Base-by-base conservation (phyloP, 2,113 vertebrate species). In the Apus apus region DNA sequence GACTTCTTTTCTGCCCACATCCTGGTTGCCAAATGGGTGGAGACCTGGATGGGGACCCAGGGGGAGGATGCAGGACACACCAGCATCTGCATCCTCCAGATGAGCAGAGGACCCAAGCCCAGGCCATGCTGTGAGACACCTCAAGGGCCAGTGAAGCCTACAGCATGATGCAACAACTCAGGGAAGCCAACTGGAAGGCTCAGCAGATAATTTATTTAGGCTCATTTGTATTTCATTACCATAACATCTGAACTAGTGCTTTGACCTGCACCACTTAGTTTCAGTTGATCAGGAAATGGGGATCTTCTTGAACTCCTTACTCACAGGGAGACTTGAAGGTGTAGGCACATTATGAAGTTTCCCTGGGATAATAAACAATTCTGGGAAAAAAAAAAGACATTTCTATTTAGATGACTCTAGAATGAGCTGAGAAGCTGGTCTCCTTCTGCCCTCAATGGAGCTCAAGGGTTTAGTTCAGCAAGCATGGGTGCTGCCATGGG, bases 211-310 rank as follows among this genome's bases (percentile, higher is more conserved):
- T 66, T 67, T 61, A 30, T 46, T 77, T 64, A 2, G 5, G 20
- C 8, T 77, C 6, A 12, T 77, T 91, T 85, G 1, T 66, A 26
- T 65, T 86, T 87, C 40, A 81, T 79, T 54, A 54, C 60, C 4
- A 7, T 15, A 32, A 23, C 15, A 34, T 15, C 27, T 21, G 13
- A 75, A 48, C 20, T 22, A 85, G 29, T 3, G 14, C 12, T 61
- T 76, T 45, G 38, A 87, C 6, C 46, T 40, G 4, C 0, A 0
- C 32, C 19, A 26, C 11, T 50, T 5, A 0, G 19, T 72, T 79
- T 15, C 26, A 15, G 9, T 4, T 50, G 15, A 40, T 15, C 15
- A 36, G n/a, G 51, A 46, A 89, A 57, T 8, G 48, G 29, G 19
- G 48, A 66, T 43, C 38, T 79, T 62, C 66, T 32, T 54, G 21